Conservation (phyloP, 2,888 invertebrate genomes). For the Blomia tropicalis region DNA sequence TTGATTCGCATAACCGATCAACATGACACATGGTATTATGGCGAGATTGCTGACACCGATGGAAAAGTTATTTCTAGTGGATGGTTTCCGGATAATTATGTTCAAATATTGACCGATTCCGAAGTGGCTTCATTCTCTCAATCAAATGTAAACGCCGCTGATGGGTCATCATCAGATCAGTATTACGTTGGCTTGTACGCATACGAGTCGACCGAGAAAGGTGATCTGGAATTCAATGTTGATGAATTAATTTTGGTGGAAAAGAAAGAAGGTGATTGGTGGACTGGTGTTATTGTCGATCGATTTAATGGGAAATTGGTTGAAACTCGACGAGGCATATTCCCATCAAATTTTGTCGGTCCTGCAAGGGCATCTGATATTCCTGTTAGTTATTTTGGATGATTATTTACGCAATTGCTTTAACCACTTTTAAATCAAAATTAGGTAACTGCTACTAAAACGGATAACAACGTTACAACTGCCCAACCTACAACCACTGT, state of each 20-base stretch:
- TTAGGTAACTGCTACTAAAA: neutral
- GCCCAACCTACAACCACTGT: neutral
- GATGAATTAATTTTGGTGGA: constrained; percentile 72
- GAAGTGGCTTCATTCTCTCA: neutral
- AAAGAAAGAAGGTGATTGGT: constrained; percentile 91
- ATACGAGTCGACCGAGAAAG: constrained; percentile 69
- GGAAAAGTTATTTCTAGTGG: constrained; percentile 37
- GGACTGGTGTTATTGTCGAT: constrained; percentile 76
- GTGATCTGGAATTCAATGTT: constrained; percentile 70
- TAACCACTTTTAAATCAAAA: neutral
- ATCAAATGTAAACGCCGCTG: neutral
- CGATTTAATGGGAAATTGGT: neutral
- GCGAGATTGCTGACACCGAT: constrained; percentile 38
- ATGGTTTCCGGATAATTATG: constrained; percentile 48
- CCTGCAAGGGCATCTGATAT: constrained; percentile 33
- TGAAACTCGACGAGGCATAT: constrained; percentile 57
- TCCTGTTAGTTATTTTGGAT: neutral
- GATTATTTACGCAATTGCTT: too few relatives aligned
- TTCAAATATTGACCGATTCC: constrained; percentile 34
- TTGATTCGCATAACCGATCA: constrained; percentile 45
- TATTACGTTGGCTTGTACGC: constrained; percentile 77
- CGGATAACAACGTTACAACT: neutral
- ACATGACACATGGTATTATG: constrained; percentile 49
- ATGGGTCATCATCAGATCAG: constrained; percentile 23
- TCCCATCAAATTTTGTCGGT: constrained; percentile 86